These are phyloP conservation scores for Hybognathus amarus DNA, from an alignment of 2,797 vertebrate genomes.

Conservation along the genomic window DNA sequence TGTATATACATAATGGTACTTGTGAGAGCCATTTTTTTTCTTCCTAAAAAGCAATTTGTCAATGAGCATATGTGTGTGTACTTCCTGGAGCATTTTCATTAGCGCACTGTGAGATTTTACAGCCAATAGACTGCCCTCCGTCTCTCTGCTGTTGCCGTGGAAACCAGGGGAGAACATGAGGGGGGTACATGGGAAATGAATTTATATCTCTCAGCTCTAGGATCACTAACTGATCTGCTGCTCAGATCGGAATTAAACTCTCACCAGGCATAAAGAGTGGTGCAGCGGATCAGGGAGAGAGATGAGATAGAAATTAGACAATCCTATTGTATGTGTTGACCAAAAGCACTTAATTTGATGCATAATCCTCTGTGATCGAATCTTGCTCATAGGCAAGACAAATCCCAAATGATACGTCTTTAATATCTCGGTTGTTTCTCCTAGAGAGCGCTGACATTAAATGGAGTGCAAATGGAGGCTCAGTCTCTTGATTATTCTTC, in stretches of 20 bases:
- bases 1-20: not conserved
- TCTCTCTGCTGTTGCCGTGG: slow-evolving; percentile 78
- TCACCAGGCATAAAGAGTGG: slow-evolving; percentile 22
- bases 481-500: not conserved
- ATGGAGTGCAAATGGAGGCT: not conserved
- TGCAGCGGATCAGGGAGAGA: slow-evolving; percentile 1
- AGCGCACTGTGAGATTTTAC: slow-evolving; percentile 68
- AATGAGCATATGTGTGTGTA: slow-evolving; percentile 40
- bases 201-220: slow-evolving; percentile 65
- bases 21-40: not conserved
- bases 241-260: slow-evolving; percentile 42
- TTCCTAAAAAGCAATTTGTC: slow-evolving; percentile 5
- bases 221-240: slow-evolving; percentile 57
- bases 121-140: slow-evolving; percentile 72
- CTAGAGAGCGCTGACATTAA: not conserved
- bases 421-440: slow-evolving; percentile 1
- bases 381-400: slow-evolving; percentile 17
- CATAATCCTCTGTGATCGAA: not conserved
- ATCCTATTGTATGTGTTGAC: not conserved
- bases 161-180: slow-evolving; percentile 74
- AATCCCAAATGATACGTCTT: not conserved
- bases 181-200: slow-evolving; percentile 66
- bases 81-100: slow-evolving; percentile 73
- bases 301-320: slow-evolving; percentile 3
- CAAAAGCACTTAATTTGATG: slow-evolving; percentile 11